A percentile compares a stretch with the other conserved stretches of the same genome.
phyloP scores from a whole-genome alignment of 2,888 invertebrate genomes.

The Xestia ashworthii region DNA sequence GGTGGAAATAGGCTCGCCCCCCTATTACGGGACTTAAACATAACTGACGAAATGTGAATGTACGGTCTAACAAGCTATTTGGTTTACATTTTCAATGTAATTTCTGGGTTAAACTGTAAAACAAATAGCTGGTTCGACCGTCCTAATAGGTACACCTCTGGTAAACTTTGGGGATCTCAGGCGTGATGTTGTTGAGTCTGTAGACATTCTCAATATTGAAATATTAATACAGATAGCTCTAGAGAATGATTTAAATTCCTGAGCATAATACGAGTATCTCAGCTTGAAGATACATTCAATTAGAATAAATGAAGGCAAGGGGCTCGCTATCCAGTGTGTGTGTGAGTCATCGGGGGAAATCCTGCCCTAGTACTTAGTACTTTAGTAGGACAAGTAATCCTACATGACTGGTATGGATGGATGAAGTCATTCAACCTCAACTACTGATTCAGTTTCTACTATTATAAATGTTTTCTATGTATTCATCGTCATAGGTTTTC shows the following conservation, averaged over 20 bases:
- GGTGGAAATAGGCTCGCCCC: not conserved
- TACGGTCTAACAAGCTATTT: not conserved
- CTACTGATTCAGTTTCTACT: slow-evolving; percentile 22
- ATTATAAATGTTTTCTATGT: slow-evolving; percentile 1
- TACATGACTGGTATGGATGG: not conserved
- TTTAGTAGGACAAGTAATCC: slow-evolving; percentile 22
- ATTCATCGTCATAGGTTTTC: slow-evolving; percentile 1
- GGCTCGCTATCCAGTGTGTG: not conserved
- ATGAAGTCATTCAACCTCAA: slow-evolving; percentile 52
- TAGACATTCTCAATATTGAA: not conserved
- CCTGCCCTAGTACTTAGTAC: slow-evolving; percentile 25
- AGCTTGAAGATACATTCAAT: not conserved
- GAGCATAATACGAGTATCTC: no score
- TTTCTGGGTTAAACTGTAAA: no score
- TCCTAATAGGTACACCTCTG: not conserved
- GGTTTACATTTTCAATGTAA: no score
- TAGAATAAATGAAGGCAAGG: slow-evolving; percentile 20
- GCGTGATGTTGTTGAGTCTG: not conserved
- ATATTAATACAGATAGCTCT: not conserved
- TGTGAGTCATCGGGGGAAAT: slow-evolving; percentile 32
- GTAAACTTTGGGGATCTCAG: not conserved
- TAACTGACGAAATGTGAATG: not conserved
- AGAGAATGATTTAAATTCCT: not conserved
- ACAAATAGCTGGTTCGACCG: no score
- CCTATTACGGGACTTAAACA: not conserved